Percentiles rank a stretch among this genome's conserved stretches.
phyloP scores from a whole-genome alignment of 2,113 vertebrate species.

The Capricornis sumatraensis region DNA sequence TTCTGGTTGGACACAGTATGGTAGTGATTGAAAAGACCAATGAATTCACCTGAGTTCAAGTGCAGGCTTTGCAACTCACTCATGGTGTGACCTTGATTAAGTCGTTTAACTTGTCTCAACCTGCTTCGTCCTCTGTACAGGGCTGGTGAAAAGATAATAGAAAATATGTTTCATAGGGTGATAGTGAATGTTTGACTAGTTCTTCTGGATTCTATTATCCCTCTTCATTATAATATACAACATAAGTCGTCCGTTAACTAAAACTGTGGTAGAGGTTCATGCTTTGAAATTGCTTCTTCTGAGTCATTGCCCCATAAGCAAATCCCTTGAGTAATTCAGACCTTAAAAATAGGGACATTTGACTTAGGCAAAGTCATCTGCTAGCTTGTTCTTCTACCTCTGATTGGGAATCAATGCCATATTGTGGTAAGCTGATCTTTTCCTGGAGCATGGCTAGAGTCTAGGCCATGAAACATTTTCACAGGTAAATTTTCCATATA shows the following conservation, averaged over 20 bases:
- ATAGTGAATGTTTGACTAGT: background rate
- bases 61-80: background rate
- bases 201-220: background rate
- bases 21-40: background rate
- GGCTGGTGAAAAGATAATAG: background rate
- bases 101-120: background rate
- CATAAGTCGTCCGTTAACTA: background rate
- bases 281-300: background rate
- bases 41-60: background rate
- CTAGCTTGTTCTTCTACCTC: background rate
- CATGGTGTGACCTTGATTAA: background rate
- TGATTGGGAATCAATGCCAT: background rate
- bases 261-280: background rate
- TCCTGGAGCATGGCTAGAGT: background rate
- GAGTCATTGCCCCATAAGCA: background rate
- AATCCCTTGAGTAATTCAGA: background rate
- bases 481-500: background rate
- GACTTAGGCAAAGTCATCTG: background rate
- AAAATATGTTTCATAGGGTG: background rate
- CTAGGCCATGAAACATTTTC: background rate
- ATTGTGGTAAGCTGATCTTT: background rate
- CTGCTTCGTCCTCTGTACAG: background rate
- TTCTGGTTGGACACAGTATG: background rate
- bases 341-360: background rate
- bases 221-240: background rate